These are phyloP conservation scores for Xanthia togata DNA, from an alignment of 2,888 invertebrate species.

Conservation along the genomic window DNA sequence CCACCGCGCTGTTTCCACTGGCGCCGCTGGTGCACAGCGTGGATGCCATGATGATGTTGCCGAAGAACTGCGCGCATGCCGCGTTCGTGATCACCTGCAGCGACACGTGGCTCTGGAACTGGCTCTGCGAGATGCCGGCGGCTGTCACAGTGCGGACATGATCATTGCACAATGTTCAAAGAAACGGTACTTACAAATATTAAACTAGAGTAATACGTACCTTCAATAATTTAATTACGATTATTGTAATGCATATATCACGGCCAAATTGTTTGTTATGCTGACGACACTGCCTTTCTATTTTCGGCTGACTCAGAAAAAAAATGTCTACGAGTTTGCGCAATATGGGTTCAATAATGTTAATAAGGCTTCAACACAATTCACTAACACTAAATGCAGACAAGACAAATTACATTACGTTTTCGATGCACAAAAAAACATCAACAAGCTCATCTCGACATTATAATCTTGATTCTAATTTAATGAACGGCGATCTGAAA, in stretches of 20 bases:
- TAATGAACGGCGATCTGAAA: too few species aligned
- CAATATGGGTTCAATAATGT: too few species aligned
- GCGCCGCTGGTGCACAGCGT: constrained; percentile 71
- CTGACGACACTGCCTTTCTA: too few species aligned
- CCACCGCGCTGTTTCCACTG: constrained; percentile 50
- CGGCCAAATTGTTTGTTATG: too few species aligned
- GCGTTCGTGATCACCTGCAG: constrained; percentile 74
- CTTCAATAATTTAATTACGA: neutral
- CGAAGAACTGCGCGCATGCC: constrained; percentile 68
- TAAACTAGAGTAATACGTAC: neutral
- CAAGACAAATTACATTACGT: too few species aligned
- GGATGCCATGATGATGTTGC: constrained; percentile 60
- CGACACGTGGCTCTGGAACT: constrained; percentile 78
- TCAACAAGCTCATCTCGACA: too few species aligned
- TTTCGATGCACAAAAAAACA: too few species aligned
- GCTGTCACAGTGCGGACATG: constrained; percentile 32
- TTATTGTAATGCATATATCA: neutral
- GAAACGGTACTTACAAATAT: neutral
- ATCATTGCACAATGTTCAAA: neutral
- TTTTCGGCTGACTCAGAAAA: too few species aligned
- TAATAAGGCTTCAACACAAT: too few species aligned
- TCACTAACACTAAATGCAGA: too few species aligned
- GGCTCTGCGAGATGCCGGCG: constrained; percentile 55
- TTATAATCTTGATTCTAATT: too few species aligned
- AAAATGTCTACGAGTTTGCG: too few species aligned